Evolutionary conservation across 2,888 invertebrate species (phyloP).

Genomic region (Drosophila paracracens): DNA sequence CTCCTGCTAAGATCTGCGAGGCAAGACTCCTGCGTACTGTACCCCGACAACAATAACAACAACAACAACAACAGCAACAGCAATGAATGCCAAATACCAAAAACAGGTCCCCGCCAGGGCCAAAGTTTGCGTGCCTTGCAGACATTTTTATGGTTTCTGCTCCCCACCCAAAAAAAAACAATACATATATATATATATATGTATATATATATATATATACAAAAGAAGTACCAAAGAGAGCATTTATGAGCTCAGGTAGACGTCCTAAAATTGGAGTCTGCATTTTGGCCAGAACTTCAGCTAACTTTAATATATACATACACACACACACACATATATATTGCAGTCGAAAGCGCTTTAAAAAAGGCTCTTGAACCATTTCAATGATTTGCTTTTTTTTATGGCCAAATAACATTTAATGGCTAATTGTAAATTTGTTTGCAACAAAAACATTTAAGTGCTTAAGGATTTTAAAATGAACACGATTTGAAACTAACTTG

Average conservation of each 20-base stretch:
- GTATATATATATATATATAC: not conserved
- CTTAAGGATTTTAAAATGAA: not conserved
- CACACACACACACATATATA: not conserved
- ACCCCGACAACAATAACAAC: slow-evolving; percentile 38
- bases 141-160: slow-evolving; percentile 59
- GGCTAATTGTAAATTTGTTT: slow-evolving; percentile 2
- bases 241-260: slow-evolving; percentile 64
- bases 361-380: slow-evolving; percentile 35
- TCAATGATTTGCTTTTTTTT: slow-evolving; percentile 13
- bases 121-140: slow-evolving; percentile 79
- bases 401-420: slow-evolving; percentile 11
- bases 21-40: slow-evolving; percentile 68
- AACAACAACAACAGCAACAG: slow-evolving; percentile 5
- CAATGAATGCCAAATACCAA: slow-evolving; percentile 38
- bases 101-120: slow-evolving; percentile 71
- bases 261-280: slow-evolving; percentile 20
- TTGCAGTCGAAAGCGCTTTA: not conserved
- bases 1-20: slow-evolving; percentile 70
- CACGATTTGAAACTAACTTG: not conserved
- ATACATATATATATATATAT: not conserved
- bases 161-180: slow-evolving; percentile 32
- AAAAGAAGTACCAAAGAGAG: slow-evolving; percentile 42
- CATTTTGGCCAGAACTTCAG: slow-evolving; percentile 16
- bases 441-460: not conserved
- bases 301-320: not conserved